Percentiles rank a stretch among this genome's conserved stretches.
Evolutionary conservation across 2,113 vertebrate species (phyloP).

Genomic region (Dunckerocampus dactyliophorus): DNA sequence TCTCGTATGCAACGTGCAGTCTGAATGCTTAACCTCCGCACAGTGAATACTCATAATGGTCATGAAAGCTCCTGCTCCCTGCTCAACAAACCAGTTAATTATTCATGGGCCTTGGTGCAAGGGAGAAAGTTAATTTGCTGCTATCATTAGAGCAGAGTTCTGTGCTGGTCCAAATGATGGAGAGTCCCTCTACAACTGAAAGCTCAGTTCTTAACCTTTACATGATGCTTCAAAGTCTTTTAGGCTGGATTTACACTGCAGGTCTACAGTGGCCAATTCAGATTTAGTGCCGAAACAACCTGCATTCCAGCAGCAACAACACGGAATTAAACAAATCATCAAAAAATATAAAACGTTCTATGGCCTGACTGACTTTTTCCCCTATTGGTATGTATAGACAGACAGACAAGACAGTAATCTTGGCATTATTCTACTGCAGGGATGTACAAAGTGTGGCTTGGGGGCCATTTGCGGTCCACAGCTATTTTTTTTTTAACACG

Average conservation of each 20-base stretch:
- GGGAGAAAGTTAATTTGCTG: constrained; percentile 74
- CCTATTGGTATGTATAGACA: too few relatives aligned
- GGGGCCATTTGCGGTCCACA: too few relatives aligned
- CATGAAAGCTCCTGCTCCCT: constrained; percentile 23
- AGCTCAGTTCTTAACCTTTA: constrained; percentile 21
- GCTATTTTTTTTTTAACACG: too few relatives aligned
- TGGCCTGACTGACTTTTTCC: too few relatives aligned
- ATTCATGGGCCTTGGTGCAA: constrained; percentile 70
- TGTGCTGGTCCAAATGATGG: constrained; percentile 54
- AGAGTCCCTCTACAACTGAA: constrained; percentile 40
- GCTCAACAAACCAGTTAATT: constrained; percentile 73
- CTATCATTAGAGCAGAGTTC: constrained; percentile 66
- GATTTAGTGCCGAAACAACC: too few relatives aligned
- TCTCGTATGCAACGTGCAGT: background rate
- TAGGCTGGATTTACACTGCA: background rate
- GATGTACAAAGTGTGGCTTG: too few relatives aligned
- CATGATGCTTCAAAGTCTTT: background rate
- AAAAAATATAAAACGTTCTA: too few relatives aligned
- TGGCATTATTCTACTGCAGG: too few relatives aligned
- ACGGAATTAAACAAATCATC: too few relatives aligned
- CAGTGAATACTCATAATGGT: constrained; percentile 5
- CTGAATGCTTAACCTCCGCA: background rate
- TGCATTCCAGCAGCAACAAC: too few relatives aligned
- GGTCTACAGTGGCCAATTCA: too few relatives aligned
- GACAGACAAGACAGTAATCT: too few relatives aligned